These are phyloP conservation scores for Chirona hameri DNA, from an alignment of 2,888 invertebrate species.

Conservation along the genomic window DNA sequence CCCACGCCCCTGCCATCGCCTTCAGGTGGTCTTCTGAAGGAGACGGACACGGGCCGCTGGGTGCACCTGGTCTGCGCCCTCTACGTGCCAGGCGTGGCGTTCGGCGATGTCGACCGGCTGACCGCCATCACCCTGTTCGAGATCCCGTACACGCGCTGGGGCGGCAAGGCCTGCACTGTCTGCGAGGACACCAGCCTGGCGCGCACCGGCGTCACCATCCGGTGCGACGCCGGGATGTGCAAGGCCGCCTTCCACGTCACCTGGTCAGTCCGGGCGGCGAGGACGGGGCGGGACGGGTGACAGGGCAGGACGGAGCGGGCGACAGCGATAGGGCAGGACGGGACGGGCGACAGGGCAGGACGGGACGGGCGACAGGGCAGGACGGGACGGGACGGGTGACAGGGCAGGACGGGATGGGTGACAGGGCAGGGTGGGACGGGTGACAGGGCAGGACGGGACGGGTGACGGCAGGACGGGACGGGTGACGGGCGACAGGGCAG, in stretches of 20 bases:
- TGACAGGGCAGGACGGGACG: too few species aligned
- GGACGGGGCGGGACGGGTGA: too few species aligned
- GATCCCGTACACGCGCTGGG: constrained; percentile 97
- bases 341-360: too few species aligned
- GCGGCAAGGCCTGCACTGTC: constrained; percentile 82
- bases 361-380: too few species aligned
- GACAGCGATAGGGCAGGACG: too few species aligned
- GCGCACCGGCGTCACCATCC: constrained; percentile 90
- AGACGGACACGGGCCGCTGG: constrained; percentile 97
- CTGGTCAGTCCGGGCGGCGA: constrained; percentile 58
- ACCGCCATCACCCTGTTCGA: constrained; percentile 90
- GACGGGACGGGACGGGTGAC: too few species aligned
- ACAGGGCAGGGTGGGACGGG: too few species aligned
- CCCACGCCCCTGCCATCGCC: neutral
- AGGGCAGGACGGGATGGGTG: too few species aligned
- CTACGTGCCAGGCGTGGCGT: constrained; percentile 95
- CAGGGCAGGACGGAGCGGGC: too few species aligned
- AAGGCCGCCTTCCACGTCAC: constrained; percentile 96
- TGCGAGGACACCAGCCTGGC: constrained; percentile 84
- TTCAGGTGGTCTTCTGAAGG: constrained; percentile 58
- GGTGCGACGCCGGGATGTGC: constrained; percentile 98
- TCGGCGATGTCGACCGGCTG: constrained; percentile 86
- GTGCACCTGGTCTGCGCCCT: constrained; percentile 96
- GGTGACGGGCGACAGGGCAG: too few species aligned
- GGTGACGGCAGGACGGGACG: too few species aligned